Evolutionary conservation across 2,888 invertebrate genomes (phyloP).

Genomic region (Mythimna vitellina): DNA sequence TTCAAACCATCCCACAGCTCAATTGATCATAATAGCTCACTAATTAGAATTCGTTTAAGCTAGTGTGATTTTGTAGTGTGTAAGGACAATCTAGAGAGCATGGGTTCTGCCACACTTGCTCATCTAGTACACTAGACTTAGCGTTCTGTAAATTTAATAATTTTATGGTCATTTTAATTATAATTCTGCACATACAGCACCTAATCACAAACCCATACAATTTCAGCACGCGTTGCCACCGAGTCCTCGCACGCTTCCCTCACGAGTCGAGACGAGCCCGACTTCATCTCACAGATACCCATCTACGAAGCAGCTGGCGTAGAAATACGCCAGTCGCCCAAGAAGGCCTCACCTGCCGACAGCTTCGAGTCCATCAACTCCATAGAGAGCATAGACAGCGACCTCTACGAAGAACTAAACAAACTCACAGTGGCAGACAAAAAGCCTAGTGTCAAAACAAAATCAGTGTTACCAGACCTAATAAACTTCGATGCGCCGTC

Average conservation of each 20-base stretch:
- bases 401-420: conserved; percentile 82
- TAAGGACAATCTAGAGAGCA: too few relatives aligned
- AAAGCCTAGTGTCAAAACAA: conserved; percentile 75
- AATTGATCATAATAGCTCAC: background rate
- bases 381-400: conserved; percentile 82
- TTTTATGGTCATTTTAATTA: background rate
- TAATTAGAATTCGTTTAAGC: background rate
- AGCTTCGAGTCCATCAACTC: conserved; percentile 84
- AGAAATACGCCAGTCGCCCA: conserved; percentile 77
- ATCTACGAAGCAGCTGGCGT: conserved; percentile 84
- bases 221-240: conserved; percentile 65
- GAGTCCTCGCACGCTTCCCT: conserved; percentile 51
- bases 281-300: conserved; percentile 83
- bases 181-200: conserved; percentile 26
- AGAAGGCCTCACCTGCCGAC: conserved; percentile 69
- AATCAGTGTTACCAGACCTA: conserved; percentile 81
- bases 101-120: too few relatives aligned
- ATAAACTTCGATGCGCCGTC: conserved; percentile 85
- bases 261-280: conserved; percentile 72
- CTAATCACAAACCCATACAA: conserved; percentile 20
- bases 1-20: background rate
- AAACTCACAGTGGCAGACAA: conserved; percentile 79
- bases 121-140: too few relatives aligned
- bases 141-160: too few relatives aligned
- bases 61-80: too few relatives aligned